Base-by-base conservation (phyloP, 2,113 vertebrate genomes). In the Sturnus vulgaris region DNA sequence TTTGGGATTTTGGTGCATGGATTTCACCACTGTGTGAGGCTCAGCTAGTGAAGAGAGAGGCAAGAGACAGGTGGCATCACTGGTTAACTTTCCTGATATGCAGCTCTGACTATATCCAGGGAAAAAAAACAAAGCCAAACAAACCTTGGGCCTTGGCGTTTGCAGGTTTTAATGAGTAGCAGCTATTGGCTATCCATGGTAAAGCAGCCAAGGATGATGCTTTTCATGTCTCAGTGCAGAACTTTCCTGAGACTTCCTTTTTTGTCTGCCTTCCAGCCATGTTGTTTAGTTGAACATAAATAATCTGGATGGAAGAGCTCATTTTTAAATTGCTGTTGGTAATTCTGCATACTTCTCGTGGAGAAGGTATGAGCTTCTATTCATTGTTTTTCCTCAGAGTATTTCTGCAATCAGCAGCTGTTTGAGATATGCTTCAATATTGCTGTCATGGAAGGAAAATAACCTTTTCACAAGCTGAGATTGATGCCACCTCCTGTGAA, bases 241-340 rank as follows among this genome's bases (percentile, higher is more conserved):
- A 86, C 88, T 73, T 86, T 4, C 30, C 80, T 28, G 68, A 83
- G 30, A 59, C 8, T 88, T 80, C 68, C 71, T 88, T 94, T 93
- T 94, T 69, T 81, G 91, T 81, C 66, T 91, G 40, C 84, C 71
- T 75, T 11, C 73, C 37, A 82, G 40, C 64, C 22, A 5, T 70
- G 60, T n/a, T 57, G 55, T 90, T 82, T 69, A 90, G 60, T 66
- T 94, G 65, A 88, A 65, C 76, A 52, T 73, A 86, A 86, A 89
- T 87, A 81, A 84, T 84, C 39, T 75, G 60, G 22, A 70, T 82
- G 65, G 60, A 85, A 85, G 86, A 90, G n/a, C n/a, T 87, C 7
- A n/a, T 55, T 89, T 90, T 81, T 28, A 73, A 57, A 31, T 84
- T 87, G 65, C 44, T 12, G 30, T 2, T 69, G 59, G 50, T 86